Conservation (phyloP, 1,140 invertebrate species). For the Rhagoletis pomonella region DNA sequence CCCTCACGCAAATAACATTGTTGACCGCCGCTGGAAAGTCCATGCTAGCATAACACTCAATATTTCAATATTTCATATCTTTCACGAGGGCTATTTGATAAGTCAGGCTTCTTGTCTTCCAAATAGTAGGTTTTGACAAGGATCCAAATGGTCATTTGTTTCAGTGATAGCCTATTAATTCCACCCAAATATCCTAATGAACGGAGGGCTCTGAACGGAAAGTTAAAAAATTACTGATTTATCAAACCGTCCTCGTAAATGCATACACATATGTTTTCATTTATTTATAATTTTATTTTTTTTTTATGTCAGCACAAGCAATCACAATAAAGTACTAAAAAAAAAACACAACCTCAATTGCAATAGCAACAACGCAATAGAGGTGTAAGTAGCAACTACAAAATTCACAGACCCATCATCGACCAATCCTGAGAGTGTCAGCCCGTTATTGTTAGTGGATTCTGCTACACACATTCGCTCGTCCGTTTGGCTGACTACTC, state of each 20-base stretch:
- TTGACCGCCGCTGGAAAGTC: neutral
- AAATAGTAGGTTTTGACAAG: too few relatives aligned
- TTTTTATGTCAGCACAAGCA: neutral
- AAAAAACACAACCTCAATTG: neutral
- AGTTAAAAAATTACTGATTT: too few relatives aligned
- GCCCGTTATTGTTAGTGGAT: neutral
- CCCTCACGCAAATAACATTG: too few relatives aligned
- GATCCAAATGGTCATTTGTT: too few relatives aligned
- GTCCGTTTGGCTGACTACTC: neutral
- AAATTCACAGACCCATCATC: slow-evolving; percentile 24
- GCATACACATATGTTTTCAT: too few relatives aligned
- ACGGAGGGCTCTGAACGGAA: too few relatives aligned
- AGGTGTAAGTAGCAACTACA: neutral
- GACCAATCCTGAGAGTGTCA: neutral
- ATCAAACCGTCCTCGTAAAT: too few relatives aligned
- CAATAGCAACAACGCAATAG: neutral
- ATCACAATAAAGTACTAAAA: neutral
- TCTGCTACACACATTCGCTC: neutral
- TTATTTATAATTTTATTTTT: neutral
- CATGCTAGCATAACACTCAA: neutral
- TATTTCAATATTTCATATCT: neutral
- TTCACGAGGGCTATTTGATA: neutral
- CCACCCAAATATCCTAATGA: too few relatives aligned
- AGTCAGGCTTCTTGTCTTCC: too few relatives aligned
- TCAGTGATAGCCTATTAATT: too few relatives aligned